Conservation (phyloP, 2,113 vertebrate genomes). For the Bos javanicus region DNA sequence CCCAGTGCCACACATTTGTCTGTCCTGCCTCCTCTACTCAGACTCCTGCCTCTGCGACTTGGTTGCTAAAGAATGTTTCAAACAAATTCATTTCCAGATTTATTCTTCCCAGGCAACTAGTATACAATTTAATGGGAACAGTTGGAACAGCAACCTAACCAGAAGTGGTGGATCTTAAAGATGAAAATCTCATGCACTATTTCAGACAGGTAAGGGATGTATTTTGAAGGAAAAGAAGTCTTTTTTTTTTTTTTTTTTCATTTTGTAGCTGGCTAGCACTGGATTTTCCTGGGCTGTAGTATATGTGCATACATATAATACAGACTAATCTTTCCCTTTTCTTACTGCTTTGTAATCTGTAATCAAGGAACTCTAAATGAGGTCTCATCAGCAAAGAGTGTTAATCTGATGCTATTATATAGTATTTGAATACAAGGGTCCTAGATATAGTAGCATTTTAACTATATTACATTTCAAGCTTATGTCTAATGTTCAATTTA, state of each 20-base stretch:
- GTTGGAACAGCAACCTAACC: neutral
- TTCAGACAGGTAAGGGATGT: neutral
- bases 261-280: neutral
- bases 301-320: neutral
- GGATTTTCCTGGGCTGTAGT: neutral
- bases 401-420: neutral
- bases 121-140: neutral
- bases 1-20: neutral
- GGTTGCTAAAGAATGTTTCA: neutral
- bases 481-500: neutral
- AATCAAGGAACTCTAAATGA: constrained; percentile 44
- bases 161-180: neutral
- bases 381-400: neutral
- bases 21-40: neutral
- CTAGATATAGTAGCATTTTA: neutral
- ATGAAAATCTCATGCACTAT: neutral
- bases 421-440: neutral
- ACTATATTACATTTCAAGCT: neutral
- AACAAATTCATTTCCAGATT: constrained; percentile 1
- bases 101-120: neutral
- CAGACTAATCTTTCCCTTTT: constrained; percentile 25
- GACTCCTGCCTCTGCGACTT: neutral
- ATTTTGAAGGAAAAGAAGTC: neutral
- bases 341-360: constrained; percentile 21
- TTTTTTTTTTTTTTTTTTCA: rapidly evolving